phyloP scores from a whole-genome alignment of 2,888 invertebrate genomes.

The Embidobia sp. region DNA sequence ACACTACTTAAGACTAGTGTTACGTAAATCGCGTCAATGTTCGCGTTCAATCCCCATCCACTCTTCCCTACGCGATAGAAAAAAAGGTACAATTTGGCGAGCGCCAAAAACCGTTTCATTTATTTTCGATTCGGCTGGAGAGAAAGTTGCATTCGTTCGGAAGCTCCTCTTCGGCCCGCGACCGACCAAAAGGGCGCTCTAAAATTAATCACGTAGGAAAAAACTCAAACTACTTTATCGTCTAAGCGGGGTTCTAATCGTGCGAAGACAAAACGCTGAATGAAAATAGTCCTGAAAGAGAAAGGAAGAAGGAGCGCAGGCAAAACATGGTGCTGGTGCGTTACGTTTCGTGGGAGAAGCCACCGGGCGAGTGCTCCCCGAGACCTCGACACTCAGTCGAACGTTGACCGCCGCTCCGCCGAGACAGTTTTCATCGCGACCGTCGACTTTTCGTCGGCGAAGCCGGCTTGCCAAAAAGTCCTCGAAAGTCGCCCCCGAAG shows the following conservation, averaged over 20 bases:
- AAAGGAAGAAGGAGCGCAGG: conserved; percentile 46
- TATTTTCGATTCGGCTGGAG: no score
- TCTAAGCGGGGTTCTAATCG: conserved; percentile 5
- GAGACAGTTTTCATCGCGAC: conserved; percentile 25
- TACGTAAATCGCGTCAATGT: no score
- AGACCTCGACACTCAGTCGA: conserved; percentile 56
- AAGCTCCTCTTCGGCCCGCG: no score
- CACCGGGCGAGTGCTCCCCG: conserved; percentile 24
- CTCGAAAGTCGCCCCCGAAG: not conserved
- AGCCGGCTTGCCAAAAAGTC: conserved; percentile 1
- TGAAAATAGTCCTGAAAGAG: conserved; percentile 53
- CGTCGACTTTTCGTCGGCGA: conserved; percentile 1
- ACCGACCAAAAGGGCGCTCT: no score
- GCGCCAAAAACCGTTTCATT: no score
- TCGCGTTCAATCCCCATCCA: no score
- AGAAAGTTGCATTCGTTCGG: no score
- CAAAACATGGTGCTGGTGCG: conserved; percentile 16
- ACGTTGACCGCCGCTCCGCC: conserved; percentile 53
- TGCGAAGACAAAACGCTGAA: conserved; percentile 36
- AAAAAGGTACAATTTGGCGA: no score
- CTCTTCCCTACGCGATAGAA: no score
- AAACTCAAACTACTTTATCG: not conserved
- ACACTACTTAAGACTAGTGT: no score
- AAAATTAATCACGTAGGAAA: no score
- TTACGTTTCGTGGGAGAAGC: conserved; percentile 49